Evolutionary conservation across 37 sponge, comb jelly and placozoan species (phyloP).

Genomic region (Ephydatia muelleri): DNA sequence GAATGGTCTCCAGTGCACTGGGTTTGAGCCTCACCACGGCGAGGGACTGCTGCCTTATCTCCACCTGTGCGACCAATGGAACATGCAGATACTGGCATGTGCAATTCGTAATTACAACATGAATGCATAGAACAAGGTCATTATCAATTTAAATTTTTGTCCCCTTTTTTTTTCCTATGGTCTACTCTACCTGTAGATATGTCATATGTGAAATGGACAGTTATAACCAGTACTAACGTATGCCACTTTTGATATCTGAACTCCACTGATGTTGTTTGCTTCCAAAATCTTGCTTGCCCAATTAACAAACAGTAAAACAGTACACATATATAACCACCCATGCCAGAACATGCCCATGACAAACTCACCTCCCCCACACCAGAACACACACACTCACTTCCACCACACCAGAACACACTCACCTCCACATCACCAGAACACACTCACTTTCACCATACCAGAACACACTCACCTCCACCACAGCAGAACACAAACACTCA

Average conservation of each 20-base stretch:
- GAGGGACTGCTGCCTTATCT: slow-evolving; percentile 9
- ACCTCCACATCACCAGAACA: no score
- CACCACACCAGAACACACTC: slow-evolving; percentile 4
- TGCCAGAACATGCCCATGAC: no score
- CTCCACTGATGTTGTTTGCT: no score
- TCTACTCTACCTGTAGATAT: no score
- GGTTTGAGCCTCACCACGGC: slow-evolving; percentile 38
- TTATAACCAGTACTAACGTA: no score
- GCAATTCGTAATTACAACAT: not conserved
- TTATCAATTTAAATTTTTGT: not conserved
- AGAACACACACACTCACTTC: not conserved
- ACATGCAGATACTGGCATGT: not conserved
- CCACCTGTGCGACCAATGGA: slow-evolving; percentile 9
- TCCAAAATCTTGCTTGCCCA: no score
- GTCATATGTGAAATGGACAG: no score
- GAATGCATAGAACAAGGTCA: not conserved
- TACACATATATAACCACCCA: no score
- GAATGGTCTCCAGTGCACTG: not conserved
- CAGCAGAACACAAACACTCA: not conserved
- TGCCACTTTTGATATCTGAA: no score
- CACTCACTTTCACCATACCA: not conserved
- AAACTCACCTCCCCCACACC: no score
- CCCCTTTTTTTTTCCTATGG: not conserved
- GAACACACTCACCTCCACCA: not conserved
- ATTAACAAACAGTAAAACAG: no score